phyloP scores from a whole-genome alignment of 2,888 invertebrate genomes.

The Griposia aprilina region DNA sequence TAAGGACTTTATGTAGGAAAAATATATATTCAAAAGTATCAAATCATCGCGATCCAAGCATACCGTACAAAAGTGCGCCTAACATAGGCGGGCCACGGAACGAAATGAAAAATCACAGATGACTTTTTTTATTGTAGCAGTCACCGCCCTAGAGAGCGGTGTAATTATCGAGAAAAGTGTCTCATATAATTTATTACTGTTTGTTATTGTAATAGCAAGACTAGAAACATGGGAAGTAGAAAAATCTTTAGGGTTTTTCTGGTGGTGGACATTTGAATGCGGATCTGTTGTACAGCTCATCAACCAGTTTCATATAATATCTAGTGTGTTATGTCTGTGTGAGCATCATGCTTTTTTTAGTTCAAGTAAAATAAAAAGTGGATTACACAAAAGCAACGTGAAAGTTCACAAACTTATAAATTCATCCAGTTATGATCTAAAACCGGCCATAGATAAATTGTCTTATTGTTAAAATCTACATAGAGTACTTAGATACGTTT shows the following conservation, averaged over 20 bases:
- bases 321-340: neutral
- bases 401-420: neutral
- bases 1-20: neutral
- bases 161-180: constrained; percentile 82
- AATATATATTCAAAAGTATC: constrained; percentile 66
- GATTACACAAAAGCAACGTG: neutral
- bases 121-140: constrained; percentile 84
- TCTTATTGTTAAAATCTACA: neutral
- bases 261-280: neutral
- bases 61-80: constrained; percentile 71
- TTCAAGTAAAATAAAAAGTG: neutral
- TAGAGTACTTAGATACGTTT: neutral
- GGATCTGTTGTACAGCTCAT: neutral
- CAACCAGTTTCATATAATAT: neutral
- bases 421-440: neutral
- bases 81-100: constrained; percentile 82
- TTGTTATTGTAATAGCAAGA: constrained; percentile 18
- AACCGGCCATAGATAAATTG: neutral
- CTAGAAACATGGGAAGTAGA: neutral
- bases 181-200: constrained; percentile 58
- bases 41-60: constrained; percentile 64
- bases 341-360: neutral
- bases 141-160: constrained; percentile 82
- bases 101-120: constrained; percentile 89
- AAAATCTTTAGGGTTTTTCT: neutral